These are phyloP conservation scores for Craterocephalus amniculus DNA, from an alignment of 2,797 vertebrate genomes.

Conservation along the genomic window DNA sequence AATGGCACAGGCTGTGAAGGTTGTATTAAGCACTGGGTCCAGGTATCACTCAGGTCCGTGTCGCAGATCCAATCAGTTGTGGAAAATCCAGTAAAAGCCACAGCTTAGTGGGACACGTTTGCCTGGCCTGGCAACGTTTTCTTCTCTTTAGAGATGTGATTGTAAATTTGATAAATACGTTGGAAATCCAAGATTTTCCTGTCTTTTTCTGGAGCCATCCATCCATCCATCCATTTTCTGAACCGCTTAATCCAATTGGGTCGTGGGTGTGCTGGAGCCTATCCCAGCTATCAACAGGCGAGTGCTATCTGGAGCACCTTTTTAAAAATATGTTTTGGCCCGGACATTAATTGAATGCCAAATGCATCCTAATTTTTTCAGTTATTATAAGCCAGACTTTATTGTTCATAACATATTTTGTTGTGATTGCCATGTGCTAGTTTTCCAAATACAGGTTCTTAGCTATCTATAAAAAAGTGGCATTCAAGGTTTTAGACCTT, in stretches of 20 bases:
- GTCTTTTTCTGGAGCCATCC: neutral
- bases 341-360: neutral
- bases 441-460: neutral
- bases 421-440: neutral
- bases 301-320: neutral
- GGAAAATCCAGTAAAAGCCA: neutral
- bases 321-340: neutral
- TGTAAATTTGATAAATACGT: neutral
- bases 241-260: no score
- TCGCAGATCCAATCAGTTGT: neutral
- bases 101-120: neutral
- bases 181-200: neutral
- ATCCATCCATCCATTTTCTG: no score
- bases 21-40: neutral
- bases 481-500: neutral
- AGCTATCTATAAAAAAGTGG: neutral
- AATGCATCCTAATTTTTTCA: neutral
- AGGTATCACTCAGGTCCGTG: neutral
- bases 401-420: neutral
- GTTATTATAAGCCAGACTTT: neutral
- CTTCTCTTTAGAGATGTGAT: neutral
- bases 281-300: no score
- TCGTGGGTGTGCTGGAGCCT: no score
- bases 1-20: neutral
- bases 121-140: neutral